Conservation (phyloP, 1,140 invertebrate species). For the Drosophila ogumai region DNA sequence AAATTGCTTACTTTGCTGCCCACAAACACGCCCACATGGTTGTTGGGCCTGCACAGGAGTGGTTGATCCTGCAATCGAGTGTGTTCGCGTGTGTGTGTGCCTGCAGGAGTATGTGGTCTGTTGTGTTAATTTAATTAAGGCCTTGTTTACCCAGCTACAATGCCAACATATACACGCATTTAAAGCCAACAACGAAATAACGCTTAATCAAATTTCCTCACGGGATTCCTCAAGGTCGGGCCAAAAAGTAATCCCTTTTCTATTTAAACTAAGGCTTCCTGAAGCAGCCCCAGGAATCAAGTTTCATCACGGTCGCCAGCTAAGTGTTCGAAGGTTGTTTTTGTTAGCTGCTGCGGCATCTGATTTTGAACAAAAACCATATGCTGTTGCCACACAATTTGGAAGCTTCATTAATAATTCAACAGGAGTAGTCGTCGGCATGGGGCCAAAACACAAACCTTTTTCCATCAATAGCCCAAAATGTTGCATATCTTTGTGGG, state of each 20-base stretch:
- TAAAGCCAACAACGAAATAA: conserved; percentile 29
- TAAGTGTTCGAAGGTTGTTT: conserved; percentile 40
- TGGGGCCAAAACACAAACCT: conserved; percentile 43
- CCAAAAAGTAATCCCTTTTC: conserved; percentile 6
- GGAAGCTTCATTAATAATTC: conserved; percentile 79
- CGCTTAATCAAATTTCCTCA: conserved; percentile 19
- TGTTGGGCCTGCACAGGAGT: conserved; percentile 9
- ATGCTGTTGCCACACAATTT: conserved; percentile 42
- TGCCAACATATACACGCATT: conserved; percentile 26
- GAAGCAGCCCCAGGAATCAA: conserved; percentile 43
- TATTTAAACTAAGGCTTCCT: conserved; percentile 10
- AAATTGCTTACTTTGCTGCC: conserved; percentile 73
- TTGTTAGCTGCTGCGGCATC: conserved; percentile 19
- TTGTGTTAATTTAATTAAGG: conserved; percentile 80
- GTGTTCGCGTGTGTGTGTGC: conserved; percentile 28
- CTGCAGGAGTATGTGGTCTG: conserved; percentile 55
- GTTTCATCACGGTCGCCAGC: conserved; percentile 48
- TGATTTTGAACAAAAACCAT: conserved; percentile 61
- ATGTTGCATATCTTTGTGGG: conserved; percentile 42
- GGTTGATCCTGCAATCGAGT: conserved; percentile 22
- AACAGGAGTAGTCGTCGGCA: conserved; percentile 57
- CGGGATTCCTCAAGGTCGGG: conserved; percentile 26
- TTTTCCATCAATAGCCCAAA: conserved; percentile 69
- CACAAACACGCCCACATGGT: conserved; percentile 54
- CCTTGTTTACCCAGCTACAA: conserved; percentile 36